Conservation (phyloP, 2,888 invertebrate genomes). For the Lithophane leautieri region DNA sequence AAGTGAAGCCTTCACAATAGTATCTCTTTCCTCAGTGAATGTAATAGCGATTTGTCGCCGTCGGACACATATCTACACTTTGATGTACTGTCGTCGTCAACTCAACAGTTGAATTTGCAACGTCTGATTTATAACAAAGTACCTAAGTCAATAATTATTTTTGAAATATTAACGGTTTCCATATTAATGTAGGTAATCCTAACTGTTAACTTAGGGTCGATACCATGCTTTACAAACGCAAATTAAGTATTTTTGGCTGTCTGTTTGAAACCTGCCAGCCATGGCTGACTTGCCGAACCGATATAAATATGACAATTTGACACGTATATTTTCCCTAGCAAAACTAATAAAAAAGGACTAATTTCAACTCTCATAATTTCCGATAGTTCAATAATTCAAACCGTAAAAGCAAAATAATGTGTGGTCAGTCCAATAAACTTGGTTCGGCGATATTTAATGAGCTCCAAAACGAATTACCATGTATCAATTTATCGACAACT, state of each 20-base stretch:
- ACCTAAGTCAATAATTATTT: not conserved
- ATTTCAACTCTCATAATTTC: not conserved
- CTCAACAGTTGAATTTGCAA: not conserved
- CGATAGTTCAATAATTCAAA: constrained; percentile 2
- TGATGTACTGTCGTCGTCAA: constrained; percentile 76
- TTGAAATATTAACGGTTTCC: constrained; percentile 2
- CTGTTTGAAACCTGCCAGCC: not conserved
- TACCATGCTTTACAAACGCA: not conserved
- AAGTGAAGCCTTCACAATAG: constrained; percentile 67
- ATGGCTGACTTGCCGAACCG: not conserved
- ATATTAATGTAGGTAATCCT: not conserved
- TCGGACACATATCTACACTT: constrained; percentile 84
- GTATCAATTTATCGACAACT: constrained; percentile 17
- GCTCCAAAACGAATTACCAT: constrained; percentile 12
- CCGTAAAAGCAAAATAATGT: constrained; percentile 15
- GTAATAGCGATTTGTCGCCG: constrained; percentile 87
- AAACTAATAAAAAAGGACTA: not conserved
- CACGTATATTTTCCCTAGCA: not conserved
- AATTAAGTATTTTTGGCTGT: not conserved
- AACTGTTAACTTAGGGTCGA: not conserved
- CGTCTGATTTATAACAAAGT: not conserved
- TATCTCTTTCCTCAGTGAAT: constrained; percentile 83
- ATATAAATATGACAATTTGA: too few relatives aligned
- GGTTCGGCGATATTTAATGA: constrained; percentile 18
- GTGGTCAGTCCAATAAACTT: constrained; percentile 33